phyloP scores from a whole-genome alignment of 2,888 invertebrate species.

The Amblyjoppa proteus region DNA sequence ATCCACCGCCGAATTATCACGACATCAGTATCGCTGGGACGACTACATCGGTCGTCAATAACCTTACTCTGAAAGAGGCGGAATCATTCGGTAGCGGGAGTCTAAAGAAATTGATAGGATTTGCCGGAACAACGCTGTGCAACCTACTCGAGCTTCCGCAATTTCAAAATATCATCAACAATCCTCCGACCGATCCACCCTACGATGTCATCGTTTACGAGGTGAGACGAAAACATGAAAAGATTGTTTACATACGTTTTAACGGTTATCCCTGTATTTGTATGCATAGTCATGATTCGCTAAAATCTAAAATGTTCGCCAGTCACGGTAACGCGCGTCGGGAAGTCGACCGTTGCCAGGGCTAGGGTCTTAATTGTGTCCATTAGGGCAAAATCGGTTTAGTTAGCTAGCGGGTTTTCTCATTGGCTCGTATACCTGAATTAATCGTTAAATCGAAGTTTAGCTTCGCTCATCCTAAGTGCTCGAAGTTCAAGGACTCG shows the following conservation, averaged over 20 bases:
- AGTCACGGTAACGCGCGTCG: not conserved
- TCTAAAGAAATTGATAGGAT: slow-evolving; percentile 12
- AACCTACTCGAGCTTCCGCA: slow-evolving; percentile 59
- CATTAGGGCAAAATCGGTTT: slow-evolving; percentile 55
- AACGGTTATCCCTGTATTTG: not conserved
- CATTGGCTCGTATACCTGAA: not conserved
- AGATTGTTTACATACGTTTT: not conserved
- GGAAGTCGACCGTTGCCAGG: not conserved
- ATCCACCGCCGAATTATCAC: slow-evolving; percentile 76
- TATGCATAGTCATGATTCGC: slow-evolving; percentile 1
- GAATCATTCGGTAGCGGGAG: slow-evolving; percentile 32
- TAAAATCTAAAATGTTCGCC: not conserved
- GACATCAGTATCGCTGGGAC: slow-evolving; percentile 75
- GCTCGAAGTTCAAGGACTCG: slow-evolving; percentile 31
- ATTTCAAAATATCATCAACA: slow-evolving; percentile 71
- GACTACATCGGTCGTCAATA: slow-evolving; percentile 73
- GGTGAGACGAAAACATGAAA: slow-evolving; percentile 66
- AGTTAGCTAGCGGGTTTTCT: not conserved
- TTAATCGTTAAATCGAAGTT: not conserved
- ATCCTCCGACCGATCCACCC: slow-evolving; percentile 72
- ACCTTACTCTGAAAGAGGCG: slow-evolving; percentile 70
- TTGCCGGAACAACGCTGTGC: slow-evolving; percentile 67
- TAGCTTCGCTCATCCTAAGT: not conserved
- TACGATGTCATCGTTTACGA: slow-evolving; percentile 76
- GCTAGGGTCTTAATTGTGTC: slow-evolving; percentile 4